phyloP scores from a whole-genome alignment of 2,888 invertebrate species.

The Campoplex capitator region DNA sequence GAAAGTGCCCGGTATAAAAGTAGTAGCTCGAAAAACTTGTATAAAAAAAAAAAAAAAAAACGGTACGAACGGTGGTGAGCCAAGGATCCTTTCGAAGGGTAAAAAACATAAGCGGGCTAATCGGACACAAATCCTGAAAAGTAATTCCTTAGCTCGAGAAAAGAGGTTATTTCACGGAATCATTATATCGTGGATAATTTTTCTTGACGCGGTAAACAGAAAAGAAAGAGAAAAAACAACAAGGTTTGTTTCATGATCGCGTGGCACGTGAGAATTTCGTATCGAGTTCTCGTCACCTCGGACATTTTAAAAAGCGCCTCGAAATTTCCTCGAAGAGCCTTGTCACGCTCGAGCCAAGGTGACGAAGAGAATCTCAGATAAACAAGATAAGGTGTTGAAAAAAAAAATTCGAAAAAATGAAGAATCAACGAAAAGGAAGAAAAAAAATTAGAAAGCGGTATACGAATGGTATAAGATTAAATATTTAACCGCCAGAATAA shows the following conservation, averaged over 20 bases:
- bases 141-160: conserved; percentile 9
- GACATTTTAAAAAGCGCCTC: conserved; percentile 19
- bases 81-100: conserved; percentile 38
- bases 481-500: conserved; percentile 10
- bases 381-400: background rate
- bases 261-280: conserved; percentile 44
- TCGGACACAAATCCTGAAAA: background rate
- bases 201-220: conserved; percentile 25
- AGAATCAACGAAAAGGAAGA: background rate
- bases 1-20: background rate
- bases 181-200: conserved; percentile 47
- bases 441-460: background rate
- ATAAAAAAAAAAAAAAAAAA: conserved; percentile 24
- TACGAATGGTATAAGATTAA: background rate
- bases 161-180: conserved; percentile 33
- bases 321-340: conserved; percentile 27
- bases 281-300: conserved; percentile 24
- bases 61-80: conserved; percentile 22
- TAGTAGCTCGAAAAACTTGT: background rate
- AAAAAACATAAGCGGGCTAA: background rate
- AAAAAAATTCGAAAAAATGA: background rate
- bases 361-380: conserved; percentile 17
- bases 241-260: conserved; percentile 43
- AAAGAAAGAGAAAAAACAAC: conserved; percentile 6
- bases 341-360: conserved; percentile 1